These are phyloP conservation scores for Metridium senile DNA, from an alignment of 92 coral and sea anemone genomes.

Conservation along the genomic window DNA sequence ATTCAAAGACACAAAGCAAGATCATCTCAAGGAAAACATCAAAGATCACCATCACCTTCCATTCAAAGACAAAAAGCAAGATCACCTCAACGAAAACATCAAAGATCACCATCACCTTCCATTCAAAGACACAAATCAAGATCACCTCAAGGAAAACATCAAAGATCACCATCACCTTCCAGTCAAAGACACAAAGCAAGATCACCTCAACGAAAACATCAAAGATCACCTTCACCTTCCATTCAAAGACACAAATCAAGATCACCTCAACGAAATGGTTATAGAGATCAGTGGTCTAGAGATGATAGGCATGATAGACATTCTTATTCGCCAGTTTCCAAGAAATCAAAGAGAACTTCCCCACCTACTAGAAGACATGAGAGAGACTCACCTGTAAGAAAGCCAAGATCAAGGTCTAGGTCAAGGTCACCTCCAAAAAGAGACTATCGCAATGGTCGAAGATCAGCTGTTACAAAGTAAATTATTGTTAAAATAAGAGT, in stretches of 20 bases:
- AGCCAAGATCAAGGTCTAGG: conserved; percentile 37
- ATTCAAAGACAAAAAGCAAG: not conserved
- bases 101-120: conserved; percentile 34
- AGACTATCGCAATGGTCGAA: conserved; percentile 36
- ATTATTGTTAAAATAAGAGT: not conserved
- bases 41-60: conserved; percentile 4
- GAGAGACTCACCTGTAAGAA: conserved; percentile 43
- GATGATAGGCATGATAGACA: conserved; percentile 6
- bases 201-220: not conserved
- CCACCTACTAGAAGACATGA: conserved; percentile 10
- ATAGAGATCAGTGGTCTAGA: not conserved
- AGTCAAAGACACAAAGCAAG: conserved; percentile 17
- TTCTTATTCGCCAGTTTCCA: conserved; percentile 27
- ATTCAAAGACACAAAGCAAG: too few relatives aligned
- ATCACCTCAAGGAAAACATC: not conserved
- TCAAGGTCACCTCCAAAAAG: conserved; percentile 47
- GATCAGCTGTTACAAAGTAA: conserved; percentile 77
- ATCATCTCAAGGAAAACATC: not conserved
- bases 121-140: not conserved
- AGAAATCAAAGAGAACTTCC: conserved; percentile 25
- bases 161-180: conserved; percentile 23
- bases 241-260: conserved; percentile 24
- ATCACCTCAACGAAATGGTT: conserved; percentile 45
- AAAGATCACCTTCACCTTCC: conserved; percentile 6
- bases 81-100: not conserved